Base-by-base conservation (phyloP, 2,113 vertebrate species). In the Ariopsis seemanni region DNA sequence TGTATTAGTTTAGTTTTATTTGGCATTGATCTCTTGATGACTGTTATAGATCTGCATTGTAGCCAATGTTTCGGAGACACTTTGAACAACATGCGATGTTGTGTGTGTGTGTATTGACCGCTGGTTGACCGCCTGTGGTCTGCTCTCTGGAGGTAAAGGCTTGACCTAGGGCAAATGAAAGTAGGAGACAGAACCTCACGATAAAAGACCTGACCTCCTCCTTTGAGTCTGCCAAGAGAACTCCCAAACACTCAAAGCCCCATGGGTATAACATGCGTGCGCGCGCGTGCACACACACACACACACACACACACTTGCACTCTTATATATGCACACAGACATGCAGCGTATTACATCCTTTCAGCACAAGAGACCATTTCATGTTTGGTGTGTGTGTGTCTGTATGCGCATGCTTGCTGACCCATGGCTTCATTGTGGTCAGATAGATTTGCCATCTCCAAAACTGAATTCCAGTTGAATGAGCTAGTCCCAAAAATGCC, bases 101-200 rank as follows among this genome's bases (percentile, higher is more conserved):
- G 20, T 53, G 48, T 52, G 74, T 77, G 71, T 87, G 82, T 88
- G 84, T 65, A 90, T 92, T 97, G 97, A 97, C 97, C 96, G 96
- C 94, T 95, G 93, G 91, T 92, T 97, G 97, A 97, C 96, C 95
- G 96, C 94, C 94, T 95, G 95, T 92, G 94, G 95, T 94, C 95
- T 95, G 96, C 96, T 96, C 95, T 96, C 94, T 95, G 93, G 96
- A 96, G 95, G 93, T 95, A 95, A 97, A 96, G 96, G 96, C 96
- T 92, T 96, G 97, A 98, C 97, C 97, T 92, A 94, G 95, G 94
- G 94, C 95, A 93, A 92, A 89, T 93, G 94, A 96, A 96, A 96
- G 96, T 92, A 95, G 94, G 96, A 96, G 94, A 94, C 95, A 95
- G 96, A 95, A 96, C 96, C 95, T 95, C 95, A 95, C 96, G 96